Evolutionary conservation across 2,888 invertebrate species (phyloP).

Genomic region (Nasonovia ribisnigri): DNA sequence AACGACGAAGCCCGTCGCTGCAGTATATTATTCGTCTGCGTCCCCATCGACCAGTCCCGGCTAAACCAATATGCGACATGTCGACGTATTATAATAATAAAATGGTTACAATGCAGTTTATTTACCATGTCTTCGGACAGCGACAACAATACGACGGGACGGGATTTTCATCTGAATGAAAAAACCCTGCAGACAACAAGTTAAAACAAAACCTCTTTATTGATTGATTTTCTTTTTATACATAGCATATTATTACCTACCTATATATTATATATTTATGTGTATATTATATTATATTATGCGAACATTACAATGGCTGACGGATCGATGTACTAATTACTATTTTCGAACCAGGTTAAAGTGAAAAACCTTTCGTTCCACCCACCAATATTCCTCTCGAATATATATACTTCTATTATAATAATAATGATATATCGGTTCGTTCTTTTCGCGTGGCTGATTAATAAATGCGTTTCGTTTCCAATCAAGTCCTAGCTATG

Average conservation of each 20-base stretch:
- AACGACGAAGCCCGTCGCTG: background rate
- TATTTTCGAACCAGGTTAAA: slow-evolving; percentile 1
- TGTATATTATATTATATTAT: background rate
- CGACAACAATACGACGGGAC: background rate
- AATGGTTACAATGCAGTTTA: slow-evolving; percentile 27
- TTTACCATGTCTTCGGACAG: background rate
- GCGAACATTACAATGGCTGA: background rate
- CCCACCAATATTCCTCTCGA: background rate
- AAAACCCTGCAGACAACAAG: background rate
- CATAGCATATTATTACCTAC: background rate
- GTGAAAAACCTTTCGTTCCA: slow-evolving; percentile 3
- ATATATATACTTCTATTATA: background rate
- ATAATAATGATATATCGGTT: background rate
- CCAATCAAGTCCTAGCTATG: background rate
- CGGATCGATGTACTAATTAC: slow-evolving; percentile 31
- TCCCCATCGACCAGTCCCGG: background rate
- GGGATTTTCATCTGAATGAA: background rate
- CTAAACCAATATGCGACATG: slow-evolving; percentile 35
- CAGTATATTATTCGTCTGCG: background rate
- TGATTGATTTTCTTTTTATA: slow-evolving; percentile 19
- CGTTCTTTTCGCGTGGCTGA: slow-evolving; percentile 1
- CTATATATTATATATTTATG: background rate
- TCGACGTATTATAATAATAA: background rate
- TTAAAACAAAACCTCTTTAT: slow-evolving; percentile 24
- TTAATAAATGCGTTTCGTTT: slow-evolving; percentile 26